Evolutionary conservation across 2,797 vertebrate genomes (phyloP).

Genomic region (Tragelaphus eurycerus): DNA sequence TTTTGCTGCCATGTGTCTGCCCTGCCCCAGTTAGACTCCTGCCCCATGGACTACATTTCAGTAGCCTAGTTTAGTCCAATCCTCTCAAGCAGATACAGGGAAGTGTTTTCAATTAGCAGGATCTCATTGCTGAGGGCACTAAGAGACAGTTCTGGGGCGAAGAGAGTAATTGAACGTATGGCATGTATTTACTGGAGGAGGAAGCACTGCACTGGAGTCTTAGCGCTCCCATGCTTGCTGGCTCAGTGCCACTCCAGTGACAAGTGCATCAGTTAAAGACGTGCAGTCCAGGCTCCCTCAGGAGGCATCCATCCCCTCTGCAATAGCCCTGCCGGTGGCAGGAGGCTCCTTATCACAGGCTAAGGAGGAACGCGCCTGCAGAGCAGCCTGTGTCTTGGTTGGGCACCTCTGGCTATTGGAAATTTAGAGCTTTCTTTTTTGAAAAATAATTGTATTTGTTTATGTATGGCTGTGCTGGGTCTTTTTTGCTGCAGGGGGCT

Average conservation of each 20-base stretch:
- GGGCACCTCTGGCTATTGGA: neutral
- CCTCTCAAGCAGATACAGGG: conserved; percentile 78
- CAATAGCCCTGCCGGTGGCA: neutral
- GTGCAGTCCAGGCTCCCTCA: neutral
- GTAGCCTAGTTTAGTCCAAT: conserved; percentile 78
- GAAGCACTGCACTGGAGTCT: conserved; percentile 51
- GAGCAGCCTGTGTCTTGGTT: neutral
- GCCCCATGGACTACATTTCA: conserved; percentile 47
- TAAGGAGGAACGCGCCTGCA: neutral
- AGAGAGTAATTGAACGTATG: conserved; percentile 80
- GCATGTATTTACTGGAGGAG: conserved; percentile 72
- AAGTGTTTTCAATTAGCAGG: conserved; percentile 82
- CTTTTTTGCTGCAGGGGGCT: neutral
- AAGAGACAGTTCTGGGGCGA: conserved; percentile 77
- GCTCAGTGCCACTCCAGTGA: neutral
- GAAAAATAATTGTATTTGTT: neutral
- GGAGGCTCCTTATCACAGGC: neutral
- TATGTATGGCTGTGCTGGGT: neutral
- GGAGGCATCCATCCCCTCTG: neutral
- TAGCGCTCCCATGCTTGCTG: neutral
- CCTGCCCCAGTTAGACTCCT: conserved; percentile 23
- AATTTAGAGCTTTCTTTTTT: neutral
- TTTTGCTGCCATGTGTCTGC: neutral
- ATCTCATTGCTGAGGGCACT: conserved; percentile 80
- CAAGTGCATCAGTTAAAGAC: neutral